Base-by-base conservation (phyloP, 2,113 vertebrate genomes). In the Nanger granti region DNA sequence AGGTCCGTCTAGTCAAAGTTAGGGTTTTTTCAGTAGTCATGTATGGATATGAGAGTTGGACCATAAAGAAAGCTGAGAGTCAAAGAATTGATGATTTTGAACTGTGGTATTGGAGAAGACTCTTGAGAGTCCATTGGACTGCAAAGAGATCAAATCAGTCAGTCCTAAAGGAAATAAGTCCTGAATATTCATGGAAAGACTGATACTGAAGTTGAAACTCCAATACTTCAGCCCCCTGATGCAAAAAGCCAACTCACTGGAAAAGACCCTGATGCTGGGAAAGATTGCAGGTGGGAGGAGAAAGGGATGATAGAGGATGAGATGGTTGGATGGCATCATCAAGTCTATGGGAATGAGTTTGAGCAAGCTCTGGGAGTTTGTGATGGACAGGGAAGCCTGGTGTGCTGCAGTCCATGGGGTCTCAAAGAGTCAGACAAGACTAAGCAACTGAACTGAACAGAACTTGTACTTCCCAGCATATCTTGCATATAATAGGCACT, bases 381-480 rank as follows among this genome's bases (percentile, higher is more conserved):
- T n/a, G 34, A 66, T 18, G 34, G 15, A 66, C 64, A 66, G 34
- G 34, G 64, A 69, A 69, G 34, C 17, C 64, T 69, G 64, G 17
- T 69, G 15, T 69, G 64, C 64, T 66, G 17, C 34, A 66, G 64
- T 66, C 64, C 31, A 20, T 69, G 64, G 17, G 2, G 34, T 69
- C 0, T 0, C 64, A 69, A 66, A 66, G 64, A 69, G 4, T 69
- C 1, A 0, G 64, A n/a, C 64, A n/a, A n/a, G 64, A 69, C 34
- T 18, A 69, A 69, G 64, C 17, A n/a, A 69, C 64, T 20, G 34
- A 69, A 69, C 34, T n/a, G 34, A 69, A 69, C 17, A 20, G 4
- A 69, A 69, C 34, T 69, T 82, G 4, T 10, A 47, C 14, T 73
- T 90, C 26, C 22, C 20, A 52, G 2, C 26, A 34, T n/a, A 54